phyloP scores from a whole-genome alignment of 2,113 vertebrate species.

The Montifringilla adamsi region DNA sequence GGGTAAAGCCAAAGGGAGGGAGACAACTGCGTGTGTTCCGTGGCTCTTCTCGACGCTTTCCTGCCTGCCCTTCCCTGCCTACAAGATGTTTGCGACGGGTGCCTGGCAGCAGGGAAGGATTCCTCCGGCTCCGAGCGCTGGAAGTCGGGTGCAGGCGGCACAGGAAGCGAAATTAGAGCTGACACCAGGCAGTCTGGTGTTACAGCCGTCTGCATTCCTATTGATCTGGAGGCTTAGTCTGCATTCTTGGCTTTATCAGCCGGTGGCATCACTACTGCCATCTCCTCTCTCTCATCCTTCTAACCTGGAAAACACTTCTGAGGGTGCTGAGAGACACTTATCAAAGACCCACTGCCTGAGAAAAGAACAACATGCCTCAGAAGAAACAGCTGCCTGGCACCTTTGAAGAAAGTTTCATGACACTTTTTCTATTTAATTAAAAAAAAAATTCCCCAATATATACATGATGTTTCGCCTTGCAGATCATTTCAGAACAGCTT shows the following conservation, averaged over 20 bases:
- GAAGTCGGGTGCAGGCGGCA: neutral
- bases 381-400: slow-evolving; percentile 41
- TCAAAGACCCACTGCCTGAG: slow-evolving; percentile 39
- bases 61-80: neutral
- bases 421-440: slow-evolving; percentile 53
- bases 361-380: slow-evolving; percentile 20
- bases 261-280: slow-evolving; percentile 37
- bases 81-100: rapidly evolving
- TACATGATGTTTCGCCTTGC: slow-evolving; percentile 17
- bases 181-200: slow-evolving; percentile 55
- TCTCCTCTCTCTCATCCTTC: slow-evolving; percentile 28
- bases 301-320: slow-evolving; percentile 57
- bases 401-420: slow-evolving; percentile 62
- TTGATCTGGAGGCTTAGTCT: slow-evolving; percentile 58
- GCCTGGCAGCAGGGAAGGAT: neutral
- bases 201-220: slow-evolving; percentile 44
- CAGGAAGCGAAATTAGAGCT: slow-evolving; percentile 45
- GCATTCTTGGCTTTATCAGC: slow-evolving; percentile 60
- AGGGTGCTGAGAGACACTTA: slow-evolving; percentile 27
- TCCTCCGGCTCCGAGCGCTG: neutral
- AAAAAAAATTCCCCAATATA: slow-evolving; percentile 8
- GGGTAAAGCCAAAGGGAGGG: neutral
- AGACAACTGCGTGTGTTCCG: rapidly evolving
- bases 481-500: slow-evolving; percentile 26
- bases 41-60: neutral